Percentiles rank a stretch among this genome's conserved stretches.
These are phyloP conservation scores for Verasper variegatus DNA, from an alignment of 2,113 vertebrate genomes.

Conservation along the genomic window DNA sequence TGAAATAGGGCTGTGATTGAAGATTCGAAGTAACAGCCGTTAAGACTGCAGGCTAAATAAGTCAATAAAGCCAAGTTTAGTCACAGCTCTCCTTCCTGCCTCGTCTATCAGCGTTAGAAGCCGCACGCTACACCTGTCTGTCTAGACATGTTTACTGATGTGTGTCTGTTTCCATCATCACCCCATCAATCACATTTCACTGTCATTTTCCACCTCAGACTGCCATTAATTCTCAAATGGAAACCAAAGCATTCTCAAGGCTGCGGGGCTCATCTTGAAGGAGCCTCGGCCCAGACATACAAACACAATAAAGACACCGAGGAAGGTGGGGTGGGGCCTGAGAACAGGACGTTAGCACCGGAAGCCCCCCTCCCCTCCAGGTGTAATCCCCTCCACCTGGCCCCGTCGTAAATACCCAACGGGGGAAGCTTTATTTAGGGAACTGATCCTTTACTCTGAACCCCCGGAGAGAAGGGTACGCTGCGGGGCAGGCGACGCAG, in stretches of 20 bases:
- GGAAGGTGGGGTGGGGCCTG: background rate
- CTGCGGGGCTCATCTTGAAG: slow-evolving; percentile 44
- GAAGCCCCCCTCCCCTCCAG: slow-evolving; percentile 7
- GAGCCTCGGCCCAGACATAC: slow-evolving; percentile 65
- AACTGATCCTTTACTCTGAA: slow-evolving; percentile 65
- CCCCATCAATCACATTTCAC: slow-evolving; percentile 70
- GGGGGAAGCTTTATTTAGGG: slow-evolving; percentile 75
- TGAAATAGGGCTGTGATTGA: slow-evolving; percentile 71
- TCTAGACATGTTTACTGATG: slow-evolving; percentile 71
- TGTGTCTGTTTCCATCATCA: slow-evolving; percentile 68
- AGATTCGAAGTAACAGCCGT: slow-evolving; percentile 60
- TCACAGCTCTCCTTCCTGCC: slow-evolving; percentile 72
- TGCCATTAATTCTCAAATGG: slow-evolving; percentile 75
- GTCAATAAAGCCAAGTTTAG: slow-evolving; percentile 77
- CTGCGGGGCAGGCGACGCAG: slow-evolving; percentile 49
- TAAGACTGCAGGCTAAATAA: slow-evolving; percentile 62
- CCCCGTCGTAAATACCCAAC: slow-evolving; percentile 44
- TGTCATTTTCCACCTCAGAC: slow-evolving; percentile 75
- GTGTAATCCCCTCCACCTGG: slow-evolving; percentile 62
- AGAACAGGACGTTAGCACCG: slow-evolving; percentile 45
- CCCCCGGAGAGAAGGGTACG: slow-evolving; percentile 49
- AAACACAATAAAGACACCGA: slow-evolving; percentile 68
- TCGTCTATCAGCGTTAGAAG: slow-evolving; percentile 51
- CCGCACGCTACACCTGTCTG: slow-evolving; percentile 57
- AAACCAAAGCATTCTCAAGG: slow-evolving; percentile 80